Conservation (phyloP, 2,113 vertebrate genomes). For the Rhynchomys soricoides region DNA sequence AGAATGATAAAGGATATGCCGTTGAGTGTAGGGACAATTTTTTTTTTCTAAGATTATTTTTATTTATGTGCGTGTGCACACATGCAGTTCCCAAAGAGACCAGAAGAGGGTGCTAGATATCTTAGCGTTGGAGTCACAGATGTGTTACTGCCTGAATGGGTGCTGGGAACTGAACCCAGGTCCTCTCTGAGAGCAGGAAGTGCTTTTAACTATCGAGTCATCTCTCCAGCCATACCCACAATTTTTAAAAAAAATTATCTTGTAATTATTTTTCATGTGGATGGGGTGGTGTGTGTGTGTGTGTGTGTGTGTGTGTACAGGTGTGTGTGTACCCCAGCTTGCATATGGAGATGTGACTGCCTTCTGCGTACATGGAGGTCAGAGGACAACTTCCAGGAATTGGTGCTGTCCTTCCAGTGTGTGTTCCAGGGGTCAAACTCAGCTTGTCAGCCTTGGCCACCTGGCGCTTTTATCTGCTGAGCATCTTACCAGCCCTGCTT, state of each 20-base stretch:
- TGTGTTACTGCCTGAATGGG: background rate
- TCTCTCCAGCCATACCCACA: background rate
- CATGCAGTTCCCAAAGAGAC: background rate
- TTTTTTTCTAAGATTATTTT: background rate
- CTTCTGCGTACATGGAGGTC: background rate
- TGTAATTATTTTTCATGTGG: too few species aligned
- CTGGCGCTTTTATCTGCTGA: background rate
- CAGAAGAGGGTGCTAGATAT: too few species aligned
- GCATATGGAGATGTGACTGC: background rate
- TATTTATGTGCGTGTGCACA: background rate
- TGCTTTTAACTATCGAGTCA: background rate
- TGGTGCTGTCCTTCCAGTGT: background rate
- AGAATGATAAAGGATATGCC: too few species aligned
- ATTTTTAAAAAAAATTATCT: background rate
- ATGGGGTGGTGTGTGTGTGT: background rate
- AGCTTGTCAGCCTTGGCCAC: background rate
- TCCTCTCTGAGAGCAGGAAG: background rate
- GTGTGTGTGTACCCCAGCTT: background rate
- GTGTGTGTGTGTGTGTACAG: background rate
- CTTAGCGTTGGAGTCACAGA: background rate
- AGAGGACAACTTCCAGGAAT: background rate
- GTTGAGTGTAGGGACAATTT: background rate
- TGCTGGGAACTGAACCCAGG: background rate
- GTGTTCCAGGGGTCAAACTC: background rate
- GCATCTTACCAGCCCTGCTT: constrained; percentile 10